phyloP scores from a whole-genome alignment of 2,113 vertebrate species.

The Ailuropoda melanoleuca region DNA sequence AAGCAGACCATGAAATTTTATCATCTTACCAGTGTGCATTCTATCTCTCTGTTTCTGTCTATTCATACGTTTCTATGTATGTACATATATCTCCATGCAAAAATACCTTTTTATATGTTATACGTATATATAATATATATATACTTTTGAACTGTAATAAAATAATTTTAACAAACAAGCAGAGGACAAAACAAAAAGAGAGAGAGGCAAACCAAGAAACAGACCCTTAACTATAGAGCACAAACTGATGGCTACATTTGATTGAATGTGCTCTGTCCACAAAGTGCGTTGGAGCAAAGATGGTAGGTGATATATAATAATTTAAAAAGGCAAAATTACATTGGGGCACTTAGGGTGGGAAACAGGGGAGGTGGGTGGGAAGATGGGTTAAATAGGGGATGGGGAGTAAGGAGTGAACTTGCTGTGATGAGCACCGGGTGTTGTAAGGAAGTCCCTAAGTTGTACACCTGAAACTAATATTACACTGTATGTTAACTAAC shows the following conservation, averaged over 20 bases:
- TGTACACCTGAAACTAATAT: not conserved
- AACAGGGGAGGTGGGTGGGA: not conserved
- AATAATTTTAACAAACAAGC: not conserved
- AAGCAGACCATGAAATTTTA: not conserved
- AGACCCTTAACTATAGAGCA: not conserved
- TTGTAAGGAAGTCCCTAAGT: not conserved
- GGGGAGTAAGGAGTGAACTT: not conserved
- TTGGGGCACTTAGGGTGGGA: not conserved
- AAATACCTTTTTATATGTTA: not conserved
- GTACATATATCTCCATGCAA: not conserved
- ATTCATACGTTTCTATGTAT: not conserved
- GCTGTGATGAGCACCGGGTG: not conserved
- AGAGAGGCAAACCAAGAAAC: not conserved
- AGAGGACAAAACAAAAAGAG: not conserved
- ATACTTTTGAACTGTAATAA: not conserved
- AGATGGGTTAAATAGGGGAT: not conserved
- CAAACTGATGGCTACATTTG: not conserved
- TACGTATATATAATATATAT: not conserved
- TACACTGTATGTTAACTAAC: not conserved
- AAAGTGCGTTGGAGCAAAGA: slow-evolving; percentile 58
- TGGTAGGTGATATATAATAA: slow-evolving; percentile 45
- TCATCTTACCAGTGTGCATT: not conserved
- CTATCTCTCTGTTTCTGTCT: not conserved
- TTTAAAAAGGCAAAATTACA: slow-evolving; percentile 39
- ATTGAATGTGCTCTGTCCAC: slow-evolving; percentile 48